Conservation (phyloP, 2,888 invertebrate genomes). For the Volucella inflata region DNA sequence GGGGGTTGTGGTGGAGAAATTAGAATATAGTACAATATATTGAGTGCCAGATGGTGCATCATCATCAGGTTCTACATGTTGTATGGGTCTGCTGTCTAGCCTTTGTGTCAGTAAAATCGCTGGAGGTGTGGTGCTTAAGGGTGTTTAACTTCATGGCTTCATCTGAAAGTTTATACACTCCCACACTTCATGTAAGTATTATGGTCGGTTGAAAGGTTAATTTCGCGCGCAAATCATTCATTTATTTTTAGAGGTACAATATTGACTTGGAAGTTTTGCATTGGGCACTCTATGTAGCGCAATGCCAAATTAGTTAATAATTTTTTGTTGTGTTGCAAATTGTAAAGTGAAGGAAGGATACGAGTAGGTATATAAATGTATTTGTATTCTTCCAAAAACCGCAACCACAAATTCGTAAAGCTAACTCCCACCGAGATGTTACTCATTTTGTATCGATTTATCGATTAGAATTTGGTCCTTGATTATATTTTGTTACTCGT, state of each 20-base stretch:
- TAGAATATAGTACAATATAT: neutral
- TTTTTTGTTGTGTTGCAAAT: too few relatives aligned
- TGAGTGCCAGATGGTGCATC: slow-evolving; percentile 27
- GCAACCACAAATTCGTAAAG: neutral
- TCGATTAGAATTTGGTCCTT: slow-evolving; percentile 63
- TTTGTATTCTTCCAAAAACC: neutral
- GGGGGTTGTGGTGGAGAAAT: slow-evolving; percentile 3
- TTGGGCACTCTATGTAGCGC: neutral
- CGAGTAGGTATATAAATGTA: too few relatives aligned
- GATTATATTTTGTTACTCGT: slow-evolving; percentile 16
- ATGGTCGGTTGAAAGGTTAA: neutral
- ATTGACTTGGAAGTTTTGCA: neutral
- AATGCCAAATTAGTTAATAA: too few relatives aligned
- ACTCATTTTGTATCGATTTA: slow-evolving; percentile 65
- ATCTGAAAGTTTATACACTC: too few relatives aligned
- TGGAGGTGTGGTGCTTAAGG: neutral
- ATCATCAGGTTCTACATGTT: neutral
- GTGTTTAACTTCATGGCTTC: neutral
- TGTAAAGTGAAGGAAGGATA: too few relatives aligned
- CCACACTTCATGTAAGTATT: too few relatives aligned
- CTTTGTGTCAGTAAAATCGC: too few relatives aligned
- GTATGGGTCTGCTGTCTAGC: neutral
- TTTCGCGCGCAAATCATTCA: slow-evolving; percentile 49
- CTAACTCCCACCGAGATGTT: slow-evolving; percentile 43
- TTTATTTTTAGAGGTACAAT: neutral